Conservation (phyloP, 2,888 invertebrate species). For the Troides helena region DNA sequence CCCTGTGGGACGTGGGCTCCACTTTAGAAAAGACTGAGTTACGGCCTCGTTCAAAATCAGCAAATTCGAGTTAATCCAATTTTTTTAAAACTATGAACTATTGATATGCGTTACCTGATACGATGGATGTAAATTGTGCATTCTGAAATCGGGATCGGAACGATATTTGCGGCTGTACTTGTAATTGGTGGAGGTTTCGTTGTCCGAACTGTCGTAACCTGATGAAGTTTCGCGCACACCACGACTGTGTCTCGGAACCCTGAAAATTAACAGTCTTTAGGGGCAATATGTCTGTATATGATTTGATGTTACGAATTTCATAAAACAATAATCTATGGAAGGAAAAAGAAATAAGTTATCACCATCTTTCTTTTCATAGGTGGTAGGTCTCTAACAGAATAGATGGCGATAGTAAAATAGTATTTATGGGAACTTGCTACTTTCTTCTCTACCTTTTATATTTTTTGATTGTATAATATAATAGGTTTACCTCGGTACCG, state of each 20-base stretch:
- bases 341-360: too few species aligned
- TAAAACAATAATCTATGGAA: too few species aligned
- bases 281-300: not conserved
- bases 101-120: conserved; percentile 65
- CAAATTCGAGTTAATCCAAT: too few species aligned
- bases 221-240: conserved; percentile 92
- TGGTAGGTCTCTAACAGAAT: too few species aligned
- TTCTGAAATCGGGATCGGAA: conserved; percentile 92
- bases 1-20: too few species aligned
- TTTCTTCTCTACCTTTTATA: not conserved
- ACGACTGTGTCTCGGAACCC: conserved; percentile 79
- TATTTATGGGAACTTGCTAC: too few species aligned
- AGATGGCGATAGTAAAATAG: too few species aligned
- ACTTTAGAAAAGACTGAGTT: too few species aligned
- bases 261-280: conserved; percentile 41
- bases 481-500: conserved; percentile 64
- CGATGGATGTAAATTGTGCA: conserved; percentile 81
- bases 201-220: conserved; percentile 95
- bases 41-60: too few species aligned
- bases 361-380: too few species aligned
- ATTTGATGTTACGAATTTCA: not conserved
- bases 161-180: conserved; percentile 87
- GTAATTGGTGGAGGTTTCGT: conserved; percentile 84
- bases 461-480: not conserved
- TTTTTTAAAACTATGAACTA: not conserved